Conservation (phyloP, 2,113 vertebrate species). For the Sinocyclocheilus rhinocerous region DNA sequence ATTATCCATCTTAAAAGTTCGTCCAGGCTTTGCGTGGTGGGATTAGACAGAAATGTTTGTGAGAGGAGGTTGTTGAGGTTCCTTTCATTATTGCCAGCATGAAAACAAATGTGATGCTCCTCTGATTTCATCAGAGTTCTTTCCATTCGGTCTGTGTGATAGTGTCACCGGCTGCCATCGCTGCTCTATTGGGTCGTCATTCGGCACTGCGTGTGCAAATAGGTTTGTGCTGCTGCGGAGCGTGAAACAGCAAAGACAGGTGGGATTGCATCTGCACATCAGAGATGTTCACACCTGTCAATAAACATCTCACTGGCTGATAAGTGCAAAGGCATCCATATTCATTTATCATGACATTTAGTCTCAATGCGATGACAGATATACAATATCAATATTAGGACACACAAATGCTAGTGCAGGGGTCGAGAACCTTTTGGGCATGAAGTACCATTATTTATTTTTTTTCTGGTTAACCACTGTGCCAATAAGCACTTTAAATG, state of each 20-base stretch:
- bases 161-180: constrained; percentile 2
- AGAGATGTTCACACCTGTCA: constrained; percentile 43
- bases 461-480: too few relatives aligned
- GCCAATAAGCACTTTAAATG: too few relatives aligned
- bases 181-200: constrained; percentile 17
- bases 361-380: not conserved
- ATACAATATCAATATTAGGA: not conserved
- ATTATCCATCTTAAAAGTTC: not conserved
- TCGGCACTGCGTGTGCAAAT: constrained; percentile 10
- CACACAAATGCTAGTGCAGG: not conserved
- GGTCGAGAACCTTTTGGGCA: too few relatives aligned
- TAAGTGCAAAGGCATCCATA: constrained; percentile 22
- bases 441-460: too few relatives aligned
- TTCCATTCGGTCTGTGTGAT: constrained; percentile 21
- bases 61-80: constrained; percentile 2
- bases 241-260: constrained; percentile 38
- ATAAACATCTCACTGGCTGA: constrained; percentile 38
- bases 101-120: constrained; percentile 29
- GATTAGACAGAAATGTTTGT: not conserved
- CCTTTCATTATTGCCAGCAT: constrained; percentile 42
- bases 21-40: not conserved
- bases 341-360: constrained; percentile 10
- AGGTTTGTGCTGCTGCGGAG: constrained; percentile 15
- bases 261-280: constrained; percentile 48
- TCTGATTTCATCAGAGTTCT: constrained; percentile 31